phyloP scores from a whole-genome alignment of 2,113 vertebrate genomes.

The Phyllostomus hastatus region DNA sequence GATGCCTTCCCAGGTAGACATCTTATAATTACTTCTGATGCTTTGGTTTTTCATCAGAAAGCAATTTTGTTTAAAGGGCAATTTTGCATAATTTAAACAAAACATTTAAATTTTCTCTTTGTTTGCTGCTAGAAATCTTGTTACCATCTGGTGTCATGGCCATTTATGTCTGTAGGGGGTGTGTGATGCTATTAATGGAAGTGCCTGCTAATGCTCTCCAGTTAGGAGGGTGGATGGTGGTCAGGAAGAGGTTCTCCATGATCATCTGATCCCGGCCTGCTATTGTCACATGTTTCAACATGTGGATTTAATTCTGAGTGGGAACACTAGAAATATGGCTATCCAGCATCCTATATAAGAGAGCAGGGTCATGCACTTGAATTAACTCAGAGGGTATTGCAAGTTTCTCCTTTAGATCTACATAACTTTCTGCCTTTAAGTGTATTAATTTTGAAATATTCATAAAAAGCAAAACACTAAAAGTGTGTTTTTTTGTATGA shows the following conservation, averaged over 20 bases:
- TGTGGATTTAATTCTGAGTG: conserved; percentile 22
- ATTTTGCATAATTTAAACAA: conserved; percentile 56
- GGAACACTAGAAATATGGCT: not conserved
- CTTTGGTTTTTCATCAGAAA: conserved; percentile 38
- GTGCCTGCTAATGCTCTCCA: conserved; percentile 62
- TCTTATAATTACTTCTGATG: conserved; percentile 38
- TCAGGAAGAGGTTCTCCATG: conserved; percentile 10
- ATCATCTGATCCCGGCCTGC: not conserved
- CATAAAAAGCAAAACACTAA: not conserved
- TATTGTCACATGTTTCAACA: not conserved
- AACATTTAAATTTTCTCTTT: too few relatives aligned
- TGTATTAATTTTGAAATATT: not conserved
- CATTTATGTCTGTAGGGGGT: conserved; percentile 27
- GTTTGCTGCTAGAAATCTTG: conserved; percentile 56
- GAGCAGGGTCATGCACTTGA: not conserved
- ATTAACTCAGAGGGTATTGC: not conserved
- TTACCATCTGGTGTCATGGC: conserved; percentile 13
- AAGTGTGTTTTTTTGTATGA: not conserved
- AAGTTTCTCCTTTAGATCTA: not conserved
- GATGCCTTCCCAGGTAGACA: not conserved
- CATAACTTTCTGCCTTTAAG: not conserved
- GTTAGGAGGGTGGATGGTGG: conserved; percentile 35
- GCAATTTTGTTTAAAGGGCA: conserved; percentile 47
- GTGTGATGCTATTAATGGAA: not conserved
- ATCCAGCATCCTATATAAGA: not conserved